Percentiles rank a stretch among this genome's conserved stretches.
Conservation (phyloP, 2,888 invertebrate species). For the Drosophila putrida region DNA sequence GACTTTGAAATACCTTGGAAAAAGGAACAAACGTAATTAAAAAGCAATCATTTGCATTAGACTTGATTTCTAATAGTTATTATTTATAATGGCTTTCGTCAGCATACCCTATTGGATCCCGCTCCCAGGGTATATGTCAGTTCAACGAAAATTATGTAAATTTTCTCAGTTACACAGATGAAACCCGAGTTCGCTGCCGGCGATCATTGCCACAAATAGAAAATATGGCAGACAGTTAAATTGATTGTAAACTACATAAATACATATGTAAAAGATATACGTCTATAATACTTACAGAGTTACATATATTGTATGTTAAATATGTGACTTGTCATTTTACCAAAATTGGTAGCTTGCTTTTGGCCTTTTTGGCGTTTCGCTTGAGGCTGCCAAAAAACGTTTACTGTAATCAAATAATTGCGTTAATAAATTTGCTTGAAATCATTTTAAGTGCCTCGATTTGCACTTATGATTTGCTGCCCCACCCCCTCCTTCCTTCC, state of each 20-base stretch:
- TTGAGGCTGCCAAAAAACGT: conserved; percentile 43
- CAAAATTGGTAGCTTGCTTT: conserved; percentile 65
- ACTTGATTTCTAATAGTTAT: background rate
- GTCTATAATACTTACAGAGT: conserved; percentile 43
- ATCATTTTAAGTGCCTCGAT: conserved; percentile 61
- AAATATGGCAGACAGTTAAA: conserved; percentile 72
- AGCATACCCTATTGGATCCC: background rate
- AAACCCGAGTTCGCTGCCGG: conserved; percentile 47
- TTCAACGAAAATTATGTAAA: conserved; percentile 69
- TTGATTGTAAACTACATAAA: conserved; percentile 69
- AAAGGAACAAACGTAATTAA: background rate
- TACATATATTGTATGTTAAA: conserved; percentile 4
- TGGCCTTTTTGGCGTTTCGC: conserved; percentile 29
- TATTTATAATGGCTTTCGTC: background rate
- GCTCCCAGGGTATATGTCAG: conserved; percentile 20
- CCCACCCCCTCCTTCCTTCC: background rate
- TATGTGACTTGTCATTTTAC: conserved; percentile 59
- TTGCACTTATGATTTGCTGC: conserved; percentile 51
- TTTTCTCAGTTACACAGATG: conserved; percentile 48
- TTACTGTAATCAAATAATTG: conserved; percentile 71
- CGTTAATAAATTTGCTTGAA: conserved; percentile 72
- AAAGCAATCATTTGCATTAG: background rate
- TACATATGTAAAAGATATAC: conserved; percentile 53
- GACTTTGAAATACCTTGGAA: conserved; percentile 29
- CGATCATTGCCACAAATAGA: conserved; percentile 58